Conservation (phyloP, 2,113 vertebrate genomes). For the Sceloporus tristichus region DNA sequence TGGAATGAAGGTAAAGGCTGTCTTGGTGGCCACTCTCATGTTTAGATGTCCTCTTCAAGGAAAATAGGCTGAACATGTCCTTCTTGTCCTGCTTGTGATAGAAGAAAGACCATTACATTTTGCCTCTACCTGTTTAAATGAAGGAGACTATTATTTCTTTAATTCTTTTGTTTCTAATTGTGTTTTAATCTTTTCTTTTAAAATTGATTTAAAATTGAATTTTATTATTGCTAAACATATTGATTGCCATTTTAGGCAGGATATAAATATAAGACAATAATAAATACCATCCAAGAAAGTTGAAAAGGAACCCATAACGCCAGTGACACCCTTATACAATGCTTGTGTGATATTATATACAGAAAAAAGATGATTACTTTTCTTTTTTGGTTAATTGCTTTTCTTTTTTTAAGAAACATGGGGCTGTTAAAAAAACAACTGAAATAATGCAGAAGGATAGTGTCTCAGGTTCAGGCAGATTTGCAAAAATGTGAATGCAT, state of each 20-base stretch:
- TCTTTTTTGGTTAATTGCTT: neutral
- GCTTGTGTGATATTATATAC: neutral
- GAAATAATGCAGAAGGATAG: neutral
- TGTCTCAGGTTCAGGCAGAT: neutral
- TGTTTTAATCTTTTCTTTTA: no score
- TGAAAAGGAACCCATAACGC: neutral
- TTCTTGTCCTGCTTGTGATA: no score
- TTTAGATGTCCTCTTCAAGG: neutral
- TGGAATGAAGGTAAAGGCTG: neutral
- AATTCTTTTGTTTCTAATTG: no score
- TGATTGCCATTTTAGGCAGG: no score
- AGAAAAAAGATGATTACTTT: neutral
- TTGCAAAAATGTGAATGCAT: neutral
- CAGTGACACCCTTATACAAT: neutral
- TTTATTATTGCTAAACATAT: no score
- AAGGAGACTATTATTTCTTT: no score
- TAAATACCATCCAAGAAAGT: neutral
- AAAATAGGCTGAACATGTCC: neutral
- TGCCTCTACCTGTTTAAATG: no score
- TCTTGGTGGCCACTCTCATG: neutral
- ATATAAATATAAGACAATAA: no score
- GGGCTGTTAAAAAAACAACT: neutral
- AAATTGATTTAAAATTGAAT: no score
- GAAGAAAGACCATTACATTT: neutral
- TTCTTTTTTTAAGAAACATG: neutral